Evolutionary conservation across 1,140 invertebrate genomes (phyloP).

Genomic region (Wiebesia pumilae): DNA sequence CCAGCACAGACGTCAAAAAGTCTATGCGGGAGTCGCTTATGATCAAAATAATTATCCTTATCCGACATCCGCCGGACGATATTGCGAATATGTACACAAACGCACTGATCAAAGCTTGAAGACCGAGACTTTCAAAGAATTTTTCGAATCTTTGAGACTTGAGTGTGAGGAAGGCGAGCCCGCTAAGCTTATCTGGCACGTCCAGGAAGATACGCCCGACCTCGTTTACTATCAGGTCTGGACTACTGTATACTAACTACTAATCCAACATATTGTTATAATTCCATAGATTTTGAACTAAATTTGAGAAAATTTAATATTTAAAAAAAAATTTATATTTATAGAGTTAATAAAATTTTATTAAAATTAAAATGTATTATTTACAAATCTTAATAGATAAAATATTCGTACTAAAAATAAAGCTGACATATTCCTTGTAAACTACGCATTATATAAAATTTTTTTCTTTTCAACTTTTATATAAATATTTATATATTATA

Average conservation of each 20-base stretch:
- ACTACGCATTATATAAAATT: too few relatives aligned
- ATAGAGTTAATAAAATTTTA: too few relatives aligned
- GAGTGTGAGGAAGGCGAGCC: slow-evolving; percentile 85
- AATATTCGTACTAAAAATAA: too few relatives aligned
- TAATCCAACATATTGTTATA: neutral
- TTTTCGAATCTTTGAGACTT: slow-evolving; percentile 83
- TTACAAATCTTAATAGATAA: too few relatives aligned
- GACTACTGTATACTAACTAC: neutral
- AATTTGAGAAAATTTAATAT: too few relatives aligned
- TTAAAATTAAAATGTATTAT: too few relatives aligned
- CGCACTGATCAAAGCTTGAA: slow-evolving; percentile 80
- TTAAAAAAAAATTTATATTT: too few relatives aligned
- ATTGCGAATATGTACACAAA: slow-evolving; percentile 87
- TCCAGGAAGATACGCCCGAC: slow-evolving; percentile 86
- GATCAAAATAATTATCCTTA: slow-evolving; percentile 85
- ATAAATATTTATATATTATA: too few relatives aligned
- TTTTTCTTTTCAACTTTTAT: too few relatives aligned
- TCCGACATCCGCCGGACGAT: slow-evolving; percentile 84
- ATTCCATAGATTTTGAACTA: too few relatives aligned
- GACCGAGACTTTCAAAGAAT: slow-evolving; percentile 84
- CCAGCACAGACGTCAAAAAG: slow-evolving; percentile 81
- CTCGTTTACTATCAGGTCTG: slow-evolving; percentile 91
- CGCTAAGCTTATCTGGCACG: slow-evolving; percentile 86
- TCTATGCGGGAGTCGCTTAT: slow-evolving; percentile 88
- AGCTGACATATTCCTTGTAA: too few relatives aligned